These are phyloP conservation scores for Podocnemis expansa DNA, from an alignment of 2,113 vertebrate species.

Conservation along the genomic window DNA sequence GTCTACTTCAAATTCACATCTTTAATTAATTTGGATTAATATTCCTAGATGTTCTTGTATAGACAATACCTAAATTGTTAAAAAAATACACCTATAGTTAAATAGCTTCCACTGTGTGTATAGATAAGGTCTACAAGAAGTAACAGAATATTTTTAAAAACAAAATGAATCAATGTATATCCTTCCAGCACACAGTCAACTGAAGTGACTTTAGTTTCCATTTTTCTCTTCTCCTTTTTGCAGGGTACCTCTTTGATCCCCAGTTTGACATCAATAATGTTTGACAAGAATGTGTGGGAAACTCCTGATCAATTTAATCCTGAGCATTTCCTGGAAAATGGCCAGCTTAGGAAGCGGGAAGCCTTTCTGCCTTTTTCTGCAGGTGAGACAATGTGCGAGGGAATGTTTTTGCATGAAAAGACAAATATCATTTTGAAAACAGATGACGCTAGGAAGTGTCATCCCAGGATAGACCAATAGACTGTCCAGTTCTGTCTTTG, in stretches of 20 bases:
- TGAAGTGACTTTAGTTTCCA: background rate
- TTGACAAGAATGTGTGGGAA: slow-evolving; percentile 84
- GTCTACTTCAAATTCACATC: background rate
- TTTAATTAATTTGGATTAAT: background rate
- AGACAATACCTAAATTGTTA: background rate
- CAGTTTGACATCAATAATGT: slow-evolving; percentile 83
- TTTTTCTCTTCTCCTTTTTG: slow-evolving; percentile 17
- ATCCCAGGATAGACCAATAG: background rate
- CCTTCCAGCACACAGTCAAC: background rate
- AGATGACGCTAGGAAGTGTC: background rate
- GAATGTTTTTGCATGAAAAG: background rate
- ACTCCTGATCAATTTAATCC: slow-evolving; percentile 87
- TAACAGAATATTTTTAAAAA: slow-evolving; percentile 25
- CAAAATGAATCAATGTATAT: accelerated
- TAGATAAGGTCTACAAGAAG: background rate
- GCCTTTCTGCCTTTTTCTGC: slow-evolving; percentile 89
- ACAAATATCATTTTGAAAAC: background rate
- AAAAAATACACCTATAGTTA: background rate
- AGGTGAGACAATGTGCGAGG: slow-evolving; percentile 74
- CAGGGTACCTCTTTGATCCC: slow-evolving; percentile 80
- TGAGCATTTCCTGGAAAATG: slow-evolving; percentile 87
- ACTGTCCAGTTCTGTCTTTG: background rate
- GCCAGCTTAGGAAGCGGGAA: slow-evolving; percentile 83
- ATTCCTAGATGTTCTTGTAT: background rate
- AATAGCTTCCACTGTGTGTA: background rate